phyloP scores from a whole-genome alignment of 2,797 vertebrate species.

The Clarias pachynema region DNA sequence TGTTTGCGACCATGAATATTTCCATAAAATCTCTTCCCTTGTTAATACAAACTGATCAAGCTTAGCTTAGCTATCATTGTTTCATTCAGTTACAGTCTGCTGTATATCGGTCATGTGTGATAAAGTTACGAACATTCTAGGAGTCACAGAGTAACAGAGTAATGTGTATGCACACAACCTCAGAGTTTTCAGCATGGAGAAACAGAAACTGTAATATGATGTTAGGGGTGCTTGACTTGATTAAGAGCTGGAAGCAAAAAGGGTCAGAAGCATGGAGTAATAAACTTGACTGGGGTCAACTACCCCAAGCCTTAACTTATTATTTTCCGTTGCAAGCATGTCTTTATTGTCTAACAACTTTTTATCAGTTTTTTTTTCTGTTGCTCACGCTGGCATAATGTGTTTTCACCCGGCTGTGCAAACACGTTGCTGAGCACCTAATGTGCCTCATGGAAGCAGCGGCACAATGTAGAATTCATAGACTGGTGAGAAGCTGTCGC shows the following conservation, averaged over 20 bases:
- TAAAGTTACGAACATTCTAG: neutral
- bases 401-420: slow-evolving; percentile 1
- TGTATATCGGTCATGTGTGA: neutral
- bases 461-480: slow-evolving; percentile 18
- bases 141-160: neutral
- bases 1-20: neutral
- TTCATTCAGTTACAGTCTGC: neutral
- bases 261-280: neutral
- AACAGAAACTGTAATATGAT: neutral
- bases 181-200: neutral
- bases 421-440: neutral
- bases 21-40: neutral
- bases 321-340: neutral
- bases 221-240: neutral
- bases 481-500: slow-evolving; percentile 27
- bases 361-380: neutral
- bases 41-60: neutral
- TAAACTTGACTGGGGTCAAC: neutral
- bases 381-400: neutral
- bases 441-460: slow-evolving; percentile 10
- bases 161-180: neutral
- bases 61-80: neutral
- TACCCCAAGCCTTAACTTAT: neutral
- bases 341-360: no score
- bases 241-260: neutral